phyloP scores from a whole-genome alignment of 2,888 invertebrate species.

The Merodon equestris region DNA sequence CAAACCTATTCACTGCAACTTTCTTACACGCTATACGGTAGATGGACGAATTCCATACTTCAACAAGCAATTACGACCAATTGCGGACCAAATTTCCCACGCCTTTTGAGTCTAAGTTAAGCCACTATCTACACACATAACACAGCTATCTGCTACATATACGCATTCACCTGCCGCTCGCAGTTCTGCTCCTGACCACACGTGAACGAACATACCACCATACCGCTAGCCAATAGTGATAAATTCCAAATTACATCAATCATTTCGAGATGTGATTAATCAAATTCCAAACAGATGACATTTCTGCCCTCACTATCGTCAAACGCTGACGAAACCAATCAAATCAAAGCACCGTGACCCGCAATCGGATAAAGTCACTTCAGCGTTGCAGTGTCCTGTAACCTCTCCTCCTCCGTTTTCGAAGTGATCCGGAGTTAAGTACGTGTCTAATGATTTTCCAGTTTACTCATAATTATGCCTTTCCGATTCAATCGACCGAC shows the following conservation, averaged over 20 bases:
- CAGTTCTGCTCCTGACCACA: too few species aligned
- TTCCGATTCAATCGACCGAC: slow-evolving; percentile 34
- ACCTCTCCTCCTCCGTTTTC: not conserved
- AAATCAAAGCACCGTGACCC: not conserved
- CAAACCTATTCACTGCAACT: too few species aligned
- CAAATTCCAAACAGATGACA: slow-evolving; percentile 18
- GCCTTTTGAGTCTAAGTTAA: too few species aligned
- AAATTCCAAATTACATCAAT: slow-evolving; percentile 26
- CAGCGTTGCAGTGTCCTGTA: slow-evolving; percentile 10
- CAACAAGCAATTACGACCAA: too few species aligned
- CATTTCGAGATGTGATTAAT: slow-evolving; percentile 36
- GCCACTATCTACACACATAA: too few species aligned
- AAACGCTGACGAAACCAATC: slow-evolving; percentile 18
- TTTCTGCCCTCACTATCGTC: slow-evolving; percentile 16
- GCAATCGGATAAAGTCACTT: slow-evolving; percentile 13
- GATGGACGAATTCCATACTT: too few species aligned
- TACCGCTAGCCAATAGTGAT: too few species aligned
- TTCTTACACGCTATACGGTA: too few species aligned
- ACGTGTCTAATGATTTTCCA: slow-evolving; percentile 36
- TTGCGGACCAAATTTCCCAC: too few species aligned
- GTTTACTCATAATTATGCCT: slow-evolving; percentile 52
- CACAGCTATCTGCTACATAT: too few species aligned
- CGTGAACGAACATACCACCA: too few species aligned
- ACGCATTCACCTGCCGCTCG: too few species aligned
- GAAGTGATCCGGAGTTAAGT: not conserved